Evolutionary conservation across 1,140 invertebrate species (phyloP).

Genomic region (Drepana arcuata): DNA sequence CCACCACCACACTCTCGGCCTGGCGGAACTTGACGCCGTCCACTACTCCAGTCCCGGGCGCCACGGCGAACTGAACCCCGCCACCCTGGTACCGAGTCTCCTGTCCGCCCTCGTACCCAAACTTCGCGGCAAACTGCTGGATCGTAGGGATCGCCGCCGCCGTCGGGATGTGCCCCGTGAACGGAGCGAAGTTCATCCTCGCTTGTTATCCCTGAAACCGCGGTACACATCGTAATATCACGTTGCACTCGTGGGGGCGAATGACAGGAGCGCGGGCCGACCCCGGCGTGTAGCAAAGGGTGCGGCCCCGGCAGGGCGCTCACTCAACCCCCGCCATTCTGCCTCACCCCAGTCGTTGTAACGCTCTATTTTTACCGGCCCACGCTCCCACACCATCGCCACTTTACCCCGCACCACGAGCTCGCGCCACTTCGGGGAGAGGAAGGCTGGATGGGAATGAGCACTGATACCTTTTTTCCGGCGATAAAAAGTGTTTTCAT

Average conservation of each 20-base stretch:
- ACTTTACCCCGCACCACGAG: slow-evolving; percentile 3
- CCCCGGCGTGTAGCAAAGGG: slow-evolving; percentile 14
- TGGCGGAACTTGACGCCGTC: slow-evolving; percentile 68
- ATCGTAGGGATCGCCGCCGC: slow-evolving; percentile 46
- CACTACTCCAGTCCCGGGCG: slow-evolving; percentile 36
- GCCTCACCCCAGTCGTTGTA: slow-evolving; percentile 62
- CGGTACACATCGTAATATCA: slow-evolving; percentile 20
- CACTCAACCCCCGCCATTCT: slow-evolving; percentile 61
- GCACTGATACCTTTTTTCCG: slow-evolving; percentile 42
- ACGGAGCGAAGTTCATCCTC: slow-evolving; percentile 58
- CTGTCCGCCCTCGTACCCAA: slow-evolving; percentile 51
- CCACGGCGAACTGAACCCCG: slow-evolving; percentile 42
- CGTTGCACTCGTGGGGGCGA: slow-evolving; percentile 4
- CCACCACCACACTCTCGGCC: slow-evolving; percentile 61
- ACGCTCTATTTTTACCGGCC: slow-evolving; percentile 64
- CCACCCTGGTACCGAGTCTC: slow-evolving; percentile 38
- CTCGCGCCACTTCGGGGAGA: slow-evolving; percentile 1
- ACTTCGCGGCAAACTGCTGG: slow-evolving; percentile 62
- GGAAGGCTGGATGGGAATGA: slow-evolving; percentile 6
- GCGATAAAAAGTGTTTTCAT: slow-evolving; percentile 31
- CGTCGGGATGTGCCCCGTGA: slow-evolving; percentile 52
- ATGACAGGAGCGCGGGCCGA: background rate
- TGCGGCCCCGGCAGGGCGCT: slow-evolving; percentile 43
- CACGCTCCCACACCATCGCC: slow-evolving; percentile 55
- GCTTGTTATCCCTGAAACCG: slow-evolving; percentile 27